These are phyloP conservation scores for Erythrocercus mccallii DNA, from an alignment of 2,113 vertebrate genomes.

Conservation along the genomic window DNA sequence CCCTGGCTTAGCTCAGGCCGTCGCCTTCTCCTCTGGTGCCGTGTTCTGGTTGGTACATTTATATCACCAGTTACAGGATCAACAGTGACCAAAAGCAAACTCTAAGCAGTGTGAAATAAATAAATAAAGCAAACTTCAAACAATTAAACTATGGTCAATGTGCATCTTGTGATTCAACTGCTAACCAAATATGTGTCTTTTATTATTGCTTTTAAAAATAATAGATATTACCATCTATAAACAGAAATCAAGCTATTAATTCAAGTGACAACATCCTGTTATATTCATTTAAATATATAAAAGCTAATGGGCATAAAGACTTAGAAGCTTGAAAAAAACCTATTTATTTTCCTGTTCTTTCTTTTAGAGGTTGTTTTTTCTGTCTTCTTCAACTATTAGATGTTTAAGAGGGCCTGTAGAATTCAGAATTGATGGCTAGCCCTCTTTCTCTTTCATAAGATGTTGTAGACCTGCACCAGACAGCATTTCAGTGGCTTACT, in stretches of 20 bases:
- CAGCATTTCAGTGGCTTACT: neutral
- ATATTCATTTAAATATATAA: neutral
- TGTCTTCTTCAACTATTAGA: neutral
- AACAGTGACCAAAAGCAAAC: neutral
- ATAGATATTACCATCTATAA: neutral
- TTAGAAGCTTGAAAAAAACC: neutral
- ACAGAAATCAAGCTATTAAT: neutral
- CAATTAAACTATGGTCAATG: neutral
- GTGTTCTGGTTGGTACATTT: neutral
- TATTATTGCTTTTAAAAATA: neutral
- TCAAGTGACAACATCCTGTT: neutral
- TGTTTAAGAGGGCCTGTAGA: neutral
- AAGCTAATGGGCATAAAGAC: neutral
- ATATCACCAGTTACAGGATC: rapidly evolving
- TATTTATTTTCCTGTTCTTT: neutral
- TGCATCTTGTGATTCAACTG: neutral
- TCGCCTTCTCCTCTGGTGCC: rapidly evolving
- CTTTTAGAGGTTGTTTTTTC: neutral
- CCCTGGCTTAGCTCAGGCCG: neutral
- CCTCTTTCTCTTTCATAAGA: neutral
- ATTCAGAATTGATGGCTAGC: neutral
- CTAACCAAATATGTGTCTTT: rapidly evolving
- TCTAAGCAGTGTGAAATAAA: neutral
- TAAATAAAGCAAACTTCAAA: neutral
- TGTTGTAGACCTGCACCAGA: neutral